A percentile compares a stretch with the other conserved stretches of the same genome.
Conservation (phyloP, 2,888 invertebrate species). For the Synergus gifuensis region DNA sequence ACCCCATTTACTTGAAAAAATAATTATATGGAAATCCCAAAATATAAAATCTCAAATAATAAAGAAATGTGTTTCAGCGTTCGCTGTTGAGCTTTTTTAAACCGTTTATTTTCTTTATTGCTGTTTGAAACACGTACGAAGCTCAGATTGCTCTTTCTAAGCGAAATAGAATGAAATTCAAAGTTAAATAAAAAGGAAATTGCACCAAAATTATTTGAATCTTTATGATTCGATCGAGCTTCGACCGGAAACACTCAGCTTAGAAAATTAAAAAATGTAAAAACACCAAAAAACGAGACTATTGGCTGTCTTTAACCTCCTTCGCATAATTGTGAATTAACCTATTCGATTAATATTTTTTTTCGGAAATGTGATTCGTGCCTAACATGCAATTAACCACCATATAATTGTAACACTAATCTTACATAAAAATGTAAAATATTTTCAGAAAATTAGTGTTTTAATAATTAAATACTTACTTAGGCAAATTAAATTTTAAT, state of each 20-base stretch:
- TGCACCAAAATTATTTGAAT: neutral
- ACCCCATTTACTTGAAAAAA: neutral
- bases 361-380: neutral
- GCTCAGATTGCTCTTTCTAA: constrained; percentile 52
- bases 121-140: constrained; percentile 51
- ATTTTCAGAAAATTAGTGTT: no score
- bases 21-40: neutral
- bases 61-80: constrained; percentile 16
- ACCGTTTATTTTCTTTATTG: constrained; percentile 41
- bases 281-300: constrained; percentile 2
- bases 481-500: neutral
- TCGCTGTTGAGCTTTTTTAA: constrained; percentile 3
- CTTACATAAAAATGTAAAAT: neutral
- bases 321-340: constrained; percentile 9
- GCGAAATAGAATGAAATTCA: neutral
- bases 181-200: neutral
- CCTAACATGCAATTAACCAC: neutral
- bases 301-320: constrained; percentile 24
- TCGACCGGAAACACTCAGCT: neutral
- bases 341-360: neutral
- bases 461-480: no score
- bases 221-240: neutral
- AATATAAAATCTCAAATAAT: neutral
- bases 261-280: neutral
- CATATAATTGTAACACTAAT: neutral